Evolutionary conservation across 1,140 invertebrate species (phyloP).

Genomic region (Aphidius ervi): DNA sequence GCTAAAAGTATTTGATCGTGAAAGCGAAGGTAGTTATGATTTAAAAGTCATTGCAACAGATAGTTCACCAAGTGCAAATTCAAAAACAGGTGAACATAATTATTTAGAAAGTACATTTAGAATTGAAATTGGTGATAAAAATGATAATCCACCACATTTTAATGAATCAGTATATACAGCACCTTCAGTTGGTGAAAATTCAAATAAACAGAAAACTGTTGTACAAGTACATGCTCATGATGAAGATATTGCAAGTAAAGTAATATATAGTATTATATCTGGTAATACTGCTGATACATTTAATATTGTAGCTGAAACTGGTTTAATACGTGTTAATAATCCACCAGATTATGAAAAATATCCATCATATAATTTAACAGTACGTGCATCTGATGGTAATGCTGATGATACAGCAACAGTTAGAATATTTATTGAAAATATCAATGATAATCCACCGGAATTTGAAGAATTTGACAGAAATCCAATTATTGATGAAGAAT

Average conservation of each 20-base stretch:
- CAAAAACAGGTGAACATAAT: constrained; percentile 63
- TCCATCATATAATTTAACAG: constrained; percentile 70
- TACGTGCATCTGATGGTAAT: constrained; percentile 73
- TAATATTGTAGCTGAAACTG: constrained; percentile 71
- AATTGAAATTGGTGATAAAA: constrained; percentile 86
- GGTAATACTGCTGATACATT: constrained; percentile 78
- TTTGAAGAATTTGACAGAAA: constrained; percentile 65
- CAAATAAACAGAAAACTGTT: constrained; percentile 74
- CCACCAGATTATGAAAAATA: constrained; percentile 81
- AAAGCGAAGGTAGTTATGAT: constrained; percentile 73
- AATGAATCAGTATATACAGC: constrained; percentile 69
- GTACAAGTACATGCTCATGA: constrained; percentile 79
- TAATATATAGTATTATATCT: constrained; percentile 72
- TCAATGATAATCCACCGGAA: constrained; percentile 79
- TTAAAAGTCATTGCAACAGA: constrained; percentile 81
- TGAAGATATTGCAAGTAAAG: constrained; percentile 75
- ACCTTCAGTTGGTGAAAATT: constrained; percentile 74
- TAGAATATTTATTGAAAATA: constrained; percentile 72
- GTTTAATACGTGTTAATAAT: constrained; percentile 73
- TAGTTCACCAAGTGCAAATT: constrained; percentile 77
- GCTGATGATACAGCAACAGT: constrained; percentile 73
- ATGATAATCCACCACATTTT: constrained; percentile 83
- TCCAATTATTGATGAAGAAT: constrained; percentile 68
- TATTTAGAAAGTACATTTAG: constrained; percentile 72
- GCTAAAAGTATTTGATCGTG: constrained; percentile 72